Base-by-base conservation (phyloP, 2,888 invertebrate species). In the Cantharis flavilabris region DNA sequence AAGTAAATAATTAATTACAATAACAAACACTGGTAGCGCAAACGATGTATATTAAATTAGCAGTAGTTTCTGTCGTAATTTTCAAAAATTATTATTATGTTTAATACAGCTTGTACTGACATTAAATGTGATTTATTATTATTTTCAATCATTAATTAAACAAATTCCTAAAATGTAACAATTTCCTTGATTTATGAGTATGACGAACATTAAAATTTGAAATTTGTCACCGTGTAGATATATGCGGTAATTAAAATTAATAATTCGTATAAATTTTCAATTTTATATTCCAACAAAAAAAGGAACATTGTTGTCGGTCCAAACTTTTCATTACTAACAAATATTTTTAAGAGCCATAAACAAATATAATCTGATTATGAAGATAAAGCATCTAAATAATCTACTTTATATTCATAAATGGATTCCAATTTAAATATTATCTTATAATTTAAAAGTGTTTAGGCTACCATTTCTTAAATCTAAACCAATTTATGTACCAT, bases 41-140 rank as follows among this genome's bases (percentile, higher is more conserved):
- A 78, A 76, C 76, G 72, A 28, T 63, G 64, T 69, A 70, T 23
- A 78, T 78, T 76, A 69, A 76, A 76, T 78, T 78, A 78, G 70
- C 77, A 74, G 64, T 70, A 73, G 72, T 76, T 78, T 78, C 65
- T 78, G 71, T 72, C 69, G 73, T 71, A 71, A 71, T 78, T 78
- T 73, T 78, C 75, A 69, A 76, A 78, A 76, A 76, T 73, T 73
- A 73, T 76, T 69, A 72, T 70, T 67, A 76, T 69, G 72, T 73
- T 76, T 72, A 69, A 73, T 76, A 49, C 23, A 28, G 72, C 30
- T 63, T 76, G 70, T 62, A 63, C 63, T 14, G 28, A 63, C 70
- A 71, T 76, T 76, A 72, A 76, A 71, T 69, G 62, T 76, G 62
- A 76, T 76, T 76, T 71, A 72, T 71, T 65, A 65, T 23, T 18